These are phyloP conservation scores for Erebia epiphron DNA, from an alignment of 2,888 invertebrate species.

Conservation along the genomic window DNA sequence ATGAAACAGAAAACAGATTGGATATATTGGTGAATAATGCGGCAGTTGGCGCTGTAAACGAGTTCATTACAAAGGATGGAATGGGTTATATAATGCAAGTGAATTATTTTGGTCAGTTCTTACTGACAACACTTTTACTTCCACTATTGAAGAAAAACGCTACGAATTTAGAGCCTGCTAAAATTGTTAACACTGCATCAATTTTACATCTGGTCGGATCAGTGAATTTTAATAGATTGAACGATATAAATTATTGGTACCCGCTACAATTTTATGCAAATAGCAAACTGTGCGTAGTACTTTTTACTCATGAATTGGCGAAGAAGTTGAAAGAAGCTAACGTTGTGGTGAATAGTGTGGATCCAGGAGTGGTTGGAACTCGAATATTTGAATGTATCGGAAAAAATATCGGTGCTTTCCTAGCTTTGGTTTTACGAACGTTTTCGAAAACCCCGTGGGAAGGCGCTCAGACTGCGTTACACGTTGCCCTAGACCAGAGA, in stretches of 20 bases:
- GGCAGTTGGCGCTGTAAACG: slow-evolving; percentile 83
- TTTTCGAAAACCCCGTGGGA: slow-evolving; percentile 31
- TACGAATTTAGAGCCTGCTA: slow-evolving; percentile 80
- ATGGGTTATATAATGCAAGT: slow-evolving; percentile 94
- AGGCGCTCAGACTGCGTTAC: slow-evolving; percentile 86
- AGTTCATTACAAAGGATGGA: slow-evolving; percentile 85
- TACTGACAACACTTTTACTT: slow-evolving; percentile 92
- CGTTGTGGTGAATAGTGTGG: slow-evolving; percentile 88
- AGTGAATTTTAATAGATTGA: slow-evolving; percentile 85
- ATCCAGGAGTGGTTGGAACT: slow-evolving; percentile 87
- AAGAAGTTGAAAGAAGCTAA: slow-evolving; percentile 83
- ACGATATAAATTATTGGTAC: slow-evolving; percentile 74
- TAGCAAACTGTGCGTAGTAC: slow-evolving; percentile 87
- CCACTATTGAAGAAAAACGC: slow-evolving; percentile 86
- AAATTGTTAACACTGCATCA: slow-evolving; percentile 90
- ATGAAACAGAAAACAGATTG: slow-evolving; percentile 70
- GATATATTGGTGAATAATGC: slow-evolving; percentile 95
- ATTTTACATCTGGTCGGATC: slow-evolving; percentile 85
- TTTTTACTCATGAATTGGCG: slow-evolving; percentile 86
- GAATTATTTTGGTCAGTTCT: slow-evolving; percentile 95
- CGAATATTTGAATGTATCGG: not conserved
- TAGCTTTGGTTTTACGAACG: not conserved
- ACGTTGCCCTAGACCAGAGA: slow-evolving; percentile 86
- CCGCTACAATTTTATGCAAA: slow-evolving; percentile 75
- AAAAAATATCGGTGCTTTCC: not conserved